Evolutionary conservation across 2,888 invertebrate species (phyloP).

Genomic region (Tryphoninae sp.): DNA sequence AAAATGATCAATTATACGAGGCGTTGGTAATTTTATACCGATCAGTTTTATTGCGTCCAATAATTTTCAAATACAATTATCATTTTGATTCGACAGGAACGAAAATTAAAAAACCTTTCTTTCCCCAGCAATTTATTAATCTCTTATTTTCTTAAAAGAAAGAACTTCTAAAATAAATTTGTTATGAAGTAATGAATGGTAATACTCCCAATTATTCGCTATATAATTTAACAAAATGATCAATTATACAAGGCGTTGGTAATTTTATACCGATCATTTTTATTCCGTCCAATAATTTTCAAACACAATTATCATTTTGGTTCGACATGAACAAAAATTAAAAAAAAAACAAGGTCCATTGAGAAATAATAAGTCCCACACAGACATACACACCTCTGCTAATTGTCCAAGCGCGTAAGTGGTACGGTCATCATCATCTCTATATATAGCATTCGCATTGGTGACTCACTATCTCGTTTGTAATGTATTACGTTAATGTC

Average conservation of each 20-base stretch:
- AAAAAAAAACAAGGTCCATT: conserved; percentile 23
- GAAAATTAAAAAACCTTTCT: background rate
- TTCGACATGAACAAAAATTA: background rate
- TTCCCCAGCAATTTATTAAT: background rate
- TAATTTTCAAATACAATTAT: too few species aligned
- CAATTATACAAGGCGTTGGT: too few species aligned
- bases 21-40: too few species aligned
- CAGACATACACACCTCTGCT: conserved; percentile 68
- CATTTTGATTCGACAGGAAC: background rate
- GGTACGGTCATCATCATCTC: conserved; percentile 72
- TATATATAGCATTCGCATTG: conserved; percentile 80
- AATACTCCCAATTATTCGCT: too few species aligned
- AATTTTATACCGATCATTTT: too few species aligned
- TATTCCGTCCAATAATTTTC: too few species aligned
- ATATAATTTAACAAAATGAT: too few species aligned
- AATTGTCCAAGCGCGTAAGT: conserved; percentile 69
- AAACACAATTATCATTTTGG: background rate
- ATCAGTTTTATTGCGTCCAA: too few species aligned
- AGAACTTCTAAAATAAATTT: background rate
- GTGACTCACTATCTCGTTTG: conserved; percentile 76
- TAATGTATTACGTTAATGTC: conserved; percentile 65
- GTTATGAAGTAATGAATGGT: background rate
- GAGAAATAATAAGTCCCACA: conserved; percentile 53
- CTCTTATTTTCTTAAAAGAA: background rate
- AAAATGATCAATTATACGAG: too few species aligned